Evolutionary conservation across 2,888 invertebrate species (phyloP).

Genomic region (Gisinianus flammeolus): DNA sequence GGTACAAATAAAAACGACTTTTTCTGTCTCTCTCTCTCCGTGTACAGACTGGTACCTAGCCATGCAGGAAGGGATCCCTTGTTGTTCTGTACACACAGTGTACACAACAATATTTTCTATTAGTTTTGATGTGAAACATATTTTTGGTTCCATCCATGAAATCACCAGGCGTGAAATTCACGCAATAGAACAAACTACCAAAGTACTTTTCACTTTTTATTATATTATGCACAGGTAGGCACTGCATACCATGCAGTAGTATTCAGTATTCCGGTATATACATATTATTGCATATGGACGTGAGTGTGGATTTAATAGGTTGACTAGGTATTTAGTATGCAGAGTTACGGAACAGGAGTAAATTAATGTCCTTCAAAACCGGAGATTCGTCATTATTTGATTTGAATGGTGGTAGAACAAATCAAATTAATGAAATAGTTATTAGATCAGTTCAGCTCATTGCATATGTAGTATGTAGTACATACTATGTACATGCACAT

Average conservation of each 20-base stretch:
- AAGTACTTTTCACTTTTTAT: background rate
- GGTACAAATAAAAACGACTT: background rate
- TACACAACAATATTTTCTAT: background rate
- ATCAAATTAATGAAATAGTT: slow-evolving; percentile 35
- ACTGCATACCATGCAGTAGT: background rate
- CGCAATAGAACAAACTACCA: background rate
- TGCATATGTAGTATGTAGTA: slow-evolving; percentile 4
- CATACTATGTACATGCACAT: background rate
- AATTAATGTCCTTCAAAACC: slow-evolving; percentile 35
- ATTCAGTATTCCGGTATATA: too few relatives aligned
- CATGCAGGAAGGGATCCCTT: background rate
- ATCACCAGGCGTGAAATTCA: slow-evolving; percentile 35
- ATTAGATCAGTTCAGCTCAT: background rate
- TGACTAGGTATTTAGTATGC: too few relatives aligned
- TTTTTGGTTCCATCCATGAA: slow-evolving; percentile 9
- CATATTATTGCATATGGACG: too few relatives aligned
- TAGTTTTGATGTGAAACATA: background rate
- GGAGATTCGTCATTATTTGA: slow-evolving; percentile 44
- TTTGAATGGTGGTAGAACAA: slow-evolving; percentile 38
- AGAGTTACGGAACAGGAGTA: background rate
- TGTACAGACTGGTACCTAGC: background rate
- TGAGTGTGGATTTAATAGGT: too few relatives aligned
- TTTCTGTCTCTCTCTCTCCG: too few relatives aligned
- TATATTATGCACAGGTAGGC: too few relatives aligned
- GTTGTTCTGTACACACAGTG: background rate